Evolutionary conservation across 1,140 invertebrate species (phyloP).

Genomic region (Micrasema longulum): DNA sequence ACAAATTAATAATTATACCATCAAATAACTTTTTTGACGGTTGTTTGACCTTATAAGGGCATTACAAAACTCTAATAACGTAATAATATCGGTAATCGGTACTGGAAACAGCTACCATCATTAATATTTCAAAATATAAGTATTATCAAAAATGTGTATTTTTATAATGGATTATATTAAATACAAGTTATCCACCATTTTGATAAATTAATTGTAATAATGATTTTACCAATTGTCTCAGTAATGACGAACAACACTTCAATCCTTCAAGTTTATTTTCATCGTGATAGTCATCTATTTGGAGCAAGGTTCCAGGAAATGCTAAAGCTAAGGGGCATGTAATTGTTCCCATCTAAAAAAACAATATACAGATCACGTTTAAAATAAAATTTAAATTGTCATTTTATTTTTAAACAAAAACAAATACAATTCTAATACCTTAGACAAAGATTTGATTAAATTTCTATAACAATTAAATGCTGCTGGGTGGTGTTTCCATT

Average conservation of each 20-base stretch:
- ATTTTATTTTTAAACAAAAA: background rate
- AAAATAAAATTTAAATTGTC: background rate
- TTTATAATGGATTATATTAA: no score
- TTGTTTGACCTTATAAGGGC: no score
- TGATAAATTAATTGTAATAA: no score
- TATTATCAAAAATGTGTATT: no score
- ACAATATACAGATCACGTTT: background rate
- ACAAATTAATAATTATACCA: no score
- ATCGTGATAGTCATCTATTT: conserved; percentile 49
- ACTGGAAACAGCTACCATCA: no score
- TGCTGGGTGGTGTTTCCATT: conserved; percentile 46
- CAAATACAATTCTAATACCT: conserved; percentile 48
- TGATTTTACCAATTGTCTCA: conserved; percentile 46
- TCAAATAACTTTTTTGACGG: no score
- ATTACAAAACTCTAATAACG: no score
- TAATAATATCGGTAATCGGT: no score
- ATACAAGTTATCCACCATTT: no score
- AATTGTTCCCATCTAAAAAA: conserved; percentile 5
- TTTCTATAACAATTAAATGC: conserved; percentile 43
- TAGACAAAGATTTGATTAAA: conserved; percentile 27
- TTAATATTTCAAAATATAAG: no score
- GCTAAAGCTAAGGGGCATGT: conserved; percentile 42
- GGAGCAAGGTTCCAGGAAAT: conserved; percentile 48
- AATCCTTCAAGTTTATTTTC: conserved; percentile 48
- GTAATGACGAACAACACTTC: conserved; percentile 46